Evolutionary conservation across 2,888 invertebrate genomes (phyloP).

Genomic region (Horisme vitalbata): DNA sequence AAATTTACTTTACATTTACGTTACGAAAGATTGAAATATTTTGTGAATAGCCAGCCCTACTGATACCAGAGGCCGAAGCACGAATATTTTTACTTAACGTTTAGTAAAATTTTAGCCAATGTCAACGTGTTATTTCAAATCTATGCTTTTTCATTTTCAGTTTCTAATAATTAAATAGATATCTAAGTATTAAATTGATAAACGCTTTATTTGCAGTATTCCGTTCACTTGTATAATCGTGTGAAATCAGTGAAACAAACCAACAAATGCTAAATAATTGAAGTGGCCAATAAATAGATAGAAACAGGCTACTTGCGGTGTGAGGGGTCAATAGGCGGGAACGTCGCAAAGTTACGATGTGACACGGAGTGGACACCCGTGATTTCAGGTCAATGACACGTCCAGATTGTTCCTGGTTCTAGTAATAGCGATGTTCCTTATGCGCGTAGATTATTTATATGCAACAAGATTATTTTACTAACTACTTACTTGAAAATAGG

Average conservation of each 20-base stretch:
- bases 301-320: conserved; percentile 60
- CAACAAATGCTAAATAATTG: conserved; percentile 58
- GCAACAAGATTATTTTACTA: no score
- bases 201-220: background rate
- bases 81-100: no score
- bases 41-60: no score
- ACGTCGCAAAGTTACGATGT: conserved; percentile 65
- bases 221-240: conserved; percentile 3
- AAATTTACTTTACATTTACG: no score
- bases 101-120: no score
- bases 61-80: no score
- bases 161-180: no score
- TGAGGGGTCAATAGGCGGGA: conserved; percentile 69
- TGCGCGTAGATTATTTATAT: no score
- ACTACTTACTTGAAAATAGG: conserved; percentile 8
- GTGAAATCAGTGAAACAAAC: conserved; percentile 44
- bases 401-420: conserved; percentile 33
- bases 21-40: no score
- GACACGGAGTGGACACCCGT: conserved; percentile 57
- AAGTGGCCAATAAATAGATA: conserved; percentile 66
- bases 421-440: conserved; percentile 5
- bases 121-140: no score
- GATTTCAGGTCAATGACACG: conserved; percentile 73
- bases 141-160: no score
- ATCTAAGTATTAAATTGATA: no score